Conservation (phyloP, 2,888 invertebrate species). For the Drosophila aldrichi region DNA sequence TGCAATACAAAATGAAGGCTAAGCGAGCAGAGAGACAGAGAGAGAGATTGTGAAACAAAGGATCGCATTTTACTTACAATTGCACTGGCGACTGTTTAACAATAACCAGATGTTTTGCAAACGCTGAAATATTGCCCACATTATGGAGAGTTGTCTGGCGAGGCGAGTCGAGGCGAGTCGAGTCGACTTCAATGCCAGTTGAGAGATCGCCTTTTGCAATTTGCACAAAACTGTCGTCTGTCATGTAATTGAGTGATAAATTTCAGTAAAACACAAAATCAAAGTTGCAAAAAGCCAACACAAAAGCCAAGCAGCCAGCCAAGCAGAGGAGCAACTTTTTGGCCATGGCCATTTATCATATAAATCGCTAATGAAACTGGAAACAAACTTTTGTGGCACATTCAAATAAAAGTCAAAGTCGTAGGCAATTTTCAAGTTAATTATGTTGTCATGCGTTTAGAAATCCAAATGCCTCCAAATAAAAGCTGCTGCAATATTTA, state of each 20-base stretch:
- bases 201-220: slow-evolving; percentile 13
- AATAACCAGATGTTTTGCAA: slow-evolving; percentile 82
- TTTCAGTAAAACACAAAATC: slow-evolving; percentile 60
- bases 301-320: slow-evolving; percentile 39
- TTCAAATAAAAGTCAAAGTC: slow-evolving; percentile 19
- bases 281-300: slow-evolving; percentile 43
- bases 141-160: slow-evolving; percentile 28
- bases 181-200: slow-evolving; percentile 31
- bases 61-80: slow-evolving; percentile 69
- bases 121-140: slow-evolving; percentile 49
- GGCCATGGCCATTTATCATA: slow-evolving; percentile 59
- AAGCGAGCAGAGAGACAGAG: neutral
- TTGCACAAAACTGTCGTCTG: slow-evolving; percentile 62
- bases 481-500: slow-evolving; percentile 34
- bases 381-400: slow-evolving; percentile 32
- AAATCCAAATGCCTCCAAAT: slow-evolving; percentile 29
- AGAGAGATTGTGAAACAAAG: slow-evolving; percentile 64
- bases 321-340: slow-evolving; percentile 33
- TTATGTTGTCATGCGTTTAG: slow-evolving; percentile 70
- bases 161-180: neutral
- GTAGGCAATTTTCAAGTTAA: slow-evolving; percentile 60
- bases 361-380: slow-evolving; percentile 31
- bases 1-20: slow-evolving; percentile 5
- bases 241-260: slow-evolving; percentile 75
- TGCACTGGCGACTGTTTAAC: slow-evolving; percentile 68